Evolutionary conservation across 1,140 invertebrate species (phyloP).

Genomic region (Batillaria attramentaria): DNA sequence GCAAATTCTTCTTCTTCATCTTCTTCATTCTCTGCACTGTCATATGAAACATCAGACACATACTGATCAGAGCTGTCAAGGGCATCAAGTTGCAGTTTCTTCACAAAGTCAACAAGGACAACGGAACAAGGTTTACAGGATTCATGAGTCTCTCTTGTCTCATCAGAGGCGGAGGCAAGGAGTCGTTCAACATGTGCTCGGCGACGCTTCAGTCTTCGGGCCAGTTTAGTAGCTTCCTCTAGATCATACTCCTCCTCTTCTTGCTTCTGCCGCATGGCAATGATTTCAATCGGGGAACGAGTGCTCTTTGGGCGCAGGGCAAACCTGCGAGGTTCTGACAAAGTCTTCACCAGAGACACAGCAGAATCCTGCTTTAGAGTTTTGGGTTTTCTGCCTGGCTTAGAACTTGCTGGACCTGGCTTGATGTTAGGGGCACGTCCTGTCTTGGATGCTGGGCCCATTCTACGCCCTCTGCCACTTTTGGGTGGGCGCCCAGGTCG

Average conservation of each 20-base stretch:
- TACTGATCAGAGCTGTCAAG: conserved; percentile 33
- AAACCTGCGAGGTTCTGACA: conserved; percentile 27
- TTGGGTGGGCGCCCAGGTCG: conserved; percentile 16
- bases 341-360: neutral
- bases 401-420: conserved; percentile 17
- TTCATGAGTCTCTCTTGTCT: conserved; percentile 19
- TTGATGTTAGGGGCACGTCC: conserved; percentile 18
- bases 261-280: conserved; percentile 52
- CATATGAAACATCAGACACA: conserved; percentile 21
- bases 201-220: conserved; percentile 41
- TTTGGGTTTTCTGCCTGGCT: neutral
- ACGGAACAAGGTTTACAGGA: conserved; percentile 55
- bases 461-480: neutral
- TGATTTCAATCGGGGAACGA: conserved; percentile 56
- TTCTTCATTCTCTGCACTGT: conserved; percentile 9
- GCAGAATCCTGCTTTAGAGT: neutral
- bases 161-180: neutral
- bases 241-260: conserved; percentile 53
- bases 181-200: conserved; percentile 32
- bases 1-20: conserved; percentile 33
- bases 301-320: conserved; percentile 51
- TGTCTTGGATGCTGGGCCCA: conserved; percentile 26
- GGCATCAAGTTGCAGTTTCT: conserved; percentile 47
- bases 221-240: conserved; percentile 45
- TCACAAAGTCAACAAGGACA: conserved; percentile 62